Conservation (phyloP, 2,888 invertebrate species). For the Sesamia inferens region DNA sequence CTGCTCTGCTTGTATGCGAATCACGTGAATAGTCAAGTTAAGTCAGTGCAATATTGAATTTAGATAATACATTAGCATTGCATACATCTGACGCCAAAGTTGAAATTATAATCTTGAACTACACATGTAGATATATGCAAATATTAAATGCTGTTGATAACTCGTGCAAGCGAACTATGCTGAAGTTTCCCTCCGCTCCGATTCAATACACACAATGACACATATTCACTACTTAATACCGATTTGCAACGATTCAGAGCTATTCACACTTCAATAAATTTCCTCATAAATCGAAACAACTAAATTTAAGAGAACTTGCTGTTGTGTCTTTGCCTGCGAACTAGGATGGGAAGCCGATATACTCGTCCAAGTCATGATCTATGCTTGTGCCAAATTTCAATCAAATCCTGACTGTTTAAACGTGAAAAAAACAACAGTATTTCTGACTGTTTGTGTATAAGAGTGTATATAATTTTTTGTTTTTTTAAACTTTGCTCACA, state of each 20-base stretch:
- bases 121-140: conserved; percentile 19
- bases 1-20: no score
- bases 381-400: no score
- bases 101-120: conserved; percentile 35
- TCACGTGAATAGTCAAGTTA: neutral
- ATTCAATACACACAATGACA: conserved; percentile 33
- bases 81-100: conserved; percentile 20
- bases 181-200: conserved; percentile 21
- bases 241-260: conserved; percentile 18
- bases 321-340: no score
- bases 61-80: neutral
- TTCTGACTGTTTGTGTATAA: no score
- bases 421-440: no score
- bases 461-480: no score
- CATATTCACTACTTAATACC: conserved; percentile 29
- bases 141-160: conserved; percentile 37
- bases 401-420: no score
- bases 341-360: no score
- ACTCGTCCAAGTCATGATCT: no score
- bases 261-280: conserved; percentile 17
- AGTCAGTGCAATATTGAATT: neutral
- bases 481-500: no score
- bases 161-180: conserved; percentile 24
- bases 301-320: neutral
- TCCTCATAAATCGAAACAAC: conserved; percentile 12